Evolutionary conservation across 1,140 invertebrate species (phyloP).

Genomic region (Drosophila miranda): DNA sequence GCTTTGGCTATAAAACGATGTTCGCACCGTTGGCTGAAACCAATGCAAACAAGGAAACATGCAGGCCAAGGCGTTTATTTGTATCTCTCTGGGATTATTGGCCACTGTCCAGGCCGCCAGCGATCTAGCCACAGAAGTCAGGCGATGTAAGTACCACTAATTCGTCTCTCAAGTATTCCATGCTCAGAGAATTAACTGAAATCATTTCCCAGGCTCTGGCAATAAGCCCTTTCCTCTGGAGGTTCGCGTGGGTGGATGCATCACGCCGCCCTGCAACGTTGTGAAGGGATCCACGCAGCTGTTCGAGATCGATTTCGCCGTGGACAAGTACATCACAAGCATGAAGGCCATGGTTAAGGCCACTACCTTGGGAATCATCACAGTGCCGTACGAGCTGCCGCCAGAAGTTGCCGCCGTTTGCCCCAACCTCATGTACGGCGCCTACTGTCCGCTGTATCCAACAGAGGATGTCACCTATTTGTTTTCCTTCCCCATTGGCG

Average conservation of each 20-base stretch:
- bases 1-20: conserved; percentile 55
- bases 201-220: conserved; percentile 52
- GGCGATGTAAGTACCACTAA: conserved; percentile 47
- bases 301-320: conserved; percentile 73
- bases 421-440: conserved; percentile 66
- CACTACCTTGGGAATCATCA: conserved; percentile 69
- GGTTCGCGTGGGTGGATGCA: conserved; percentile 58
- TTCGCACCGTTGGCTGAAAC: conserved; percentile 9
- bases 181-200: neutral
- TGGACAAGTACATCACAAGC: conserved; percentile 61
- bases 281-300: conserved; percentile 49
- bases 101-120: conserved; percentile 14
- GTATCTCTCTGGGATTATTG: conserved; percentile 40
- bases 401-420: conserved; percentile 66
- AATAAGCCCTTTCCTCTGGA: conserved; percentile 68
- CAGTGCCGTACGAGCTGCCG: conserved; percentile 71
- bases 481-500: conserved; percentile 66
- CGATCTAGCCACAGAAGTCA: conserved; percentile 52
- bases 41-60: conserved; percentile 36
- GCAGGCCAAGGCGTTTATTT: conserved; percentile 35
- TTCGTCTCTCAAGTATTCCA: accelerated
- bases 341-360: conserved; percentile 65
- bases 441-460: conserved; percentile 74
- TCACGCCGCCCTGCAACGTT: conserved; percentile 61
- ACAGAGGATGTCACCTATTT: conserved; percentile 78